A percentile compares a stretch with the other conserved stretches of the same genome.
Conservation (phyloP, 2,888 invertebrate genomes). For the Elegia similella region DNA sequence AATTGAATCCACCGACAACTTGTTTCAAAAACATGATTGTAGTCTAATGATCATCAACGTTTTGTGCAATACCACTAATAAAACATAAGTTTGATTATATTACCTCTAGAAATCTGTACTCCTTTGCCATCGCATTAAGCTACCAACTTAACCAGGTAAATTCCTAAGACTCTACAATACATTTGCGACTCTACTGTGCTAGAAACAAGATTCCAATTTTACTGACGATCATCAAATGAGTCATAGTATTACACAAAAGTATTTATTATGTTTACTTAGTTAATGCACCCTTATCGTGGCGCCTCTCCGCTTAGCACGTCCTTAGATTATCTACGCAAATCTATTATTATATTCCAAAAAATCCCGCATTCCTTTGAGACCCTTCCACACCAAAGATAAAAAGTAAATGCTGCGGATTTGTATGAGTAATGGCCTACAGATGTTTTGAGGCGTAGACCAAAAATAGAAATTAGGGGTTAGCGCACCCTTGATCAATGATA, state of each 20-base stretch:
- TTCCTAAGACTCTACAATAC: background rate
- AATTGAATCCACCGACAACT: background rate
- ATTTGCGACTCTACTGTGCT: background rate
- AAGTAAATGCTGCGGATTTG: conserved; percentile 50
- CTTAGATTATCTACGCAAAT: conserved; percentile 50
- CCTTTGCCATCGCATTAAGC: background rate
- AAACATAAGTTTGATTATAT: conserved; percentile 1
- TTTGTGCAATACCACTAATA: background rate
- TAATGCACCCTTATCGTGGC: conserved; percentile 38
- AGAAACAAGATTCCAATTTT: background rate
- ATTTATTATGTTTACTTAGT: conserved; percentile 35
- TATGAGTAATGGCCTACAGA: conserved; percentile 69
- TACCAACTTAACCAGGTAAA: conserved; percentile 3
- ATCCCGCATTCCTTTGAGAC: conserved; percentile 40
- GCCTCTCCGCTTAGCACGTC: conserved; percentile 49
- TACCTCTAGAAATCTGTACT: background rate
- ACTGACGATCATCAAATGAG: conserved; percentile 4
- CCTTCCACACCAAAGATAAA: conserved; percentile 38
- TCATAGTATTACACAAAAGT: conserved; percentile 23
- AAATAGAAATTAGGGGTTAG: conserved; percentile 76
- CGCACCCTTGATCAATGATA: conserved; percentile 60
- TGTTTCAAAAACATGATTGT: background rate
- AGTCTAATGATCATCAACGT: background rate
- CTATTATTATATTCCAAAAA: conserved; percentile 37
- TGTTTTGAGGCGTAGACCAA: conserved; percentile 58